Percentiles rank a stretch among this genome's conserved stretches.
Conservation (phyloP, 2,797 vertebrate genomes). For the Ptychobarbus kaznakovi region DNA sequence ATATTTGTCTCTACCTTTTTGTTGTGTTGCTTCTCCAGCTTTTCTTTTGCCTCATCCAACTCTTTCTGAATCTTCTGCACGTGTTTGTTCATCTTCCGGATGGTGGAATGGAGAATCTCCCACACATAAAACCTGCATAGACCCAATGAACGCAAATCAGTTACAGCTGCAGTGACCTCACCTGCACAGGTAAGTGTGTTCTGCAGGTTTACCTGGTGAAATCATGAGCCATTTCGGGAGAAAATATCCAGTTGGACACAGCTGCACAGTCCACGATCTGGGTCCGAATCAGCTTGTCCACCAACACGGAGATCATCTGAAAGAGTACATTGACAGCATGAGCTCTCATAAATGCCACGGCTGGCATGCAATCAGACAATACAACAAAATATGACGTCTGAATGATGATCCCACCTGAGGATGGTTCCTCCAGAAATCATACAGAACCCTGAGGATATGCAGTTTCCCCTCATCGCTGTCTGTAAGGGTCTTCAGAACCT, state of each 20-base stretch:
- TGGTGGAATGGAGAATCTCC: slow-evolving; percentile 98
- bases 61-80: slow-evolving; percentile 98
- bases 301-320: slow-evolving; percentile 95
- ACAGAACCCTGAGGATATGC: slow-evolving; percentile 92
- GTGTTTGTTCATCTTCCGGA: slow-evolving; percentile 99
- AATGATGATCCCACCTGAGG: slow-evolving; percentile 83
- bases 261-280: slow-evolving; percentile 98
- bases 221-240: slow-evolving; percentile 93
- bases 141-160: not conserved
- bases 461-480: slow-evolving; percentile 96
- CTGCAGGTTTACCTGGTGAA: slow-evolving; percentile 89
- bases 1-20: slow-evolving; percentile 73
- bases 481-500: slow-evolving; percentile 91
- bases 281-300: slow-evolving; percentile 97
- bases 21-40: slow-evolving; percentile 93
- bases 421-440: slow-evolving; percentile 95
- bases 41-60: slow-evolving; percentile 94
- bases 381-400: not conserved
- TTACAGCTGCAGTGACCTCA: not conserved
- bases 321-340: not conserved
- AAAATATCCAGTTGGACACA: slow-evolving; percentile 99
- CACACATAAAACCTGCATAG: slow-evolving; percentile 88
- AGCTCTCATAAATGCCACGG: not conserved
- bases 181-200: not conserved
- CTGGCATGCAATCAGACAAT: not conserved